These are phyloP conservation scores for Leptinotarsa juncta DNA, from an alignment of 2,888 invertebrate species.

Conservation along the genomic window DNA sequence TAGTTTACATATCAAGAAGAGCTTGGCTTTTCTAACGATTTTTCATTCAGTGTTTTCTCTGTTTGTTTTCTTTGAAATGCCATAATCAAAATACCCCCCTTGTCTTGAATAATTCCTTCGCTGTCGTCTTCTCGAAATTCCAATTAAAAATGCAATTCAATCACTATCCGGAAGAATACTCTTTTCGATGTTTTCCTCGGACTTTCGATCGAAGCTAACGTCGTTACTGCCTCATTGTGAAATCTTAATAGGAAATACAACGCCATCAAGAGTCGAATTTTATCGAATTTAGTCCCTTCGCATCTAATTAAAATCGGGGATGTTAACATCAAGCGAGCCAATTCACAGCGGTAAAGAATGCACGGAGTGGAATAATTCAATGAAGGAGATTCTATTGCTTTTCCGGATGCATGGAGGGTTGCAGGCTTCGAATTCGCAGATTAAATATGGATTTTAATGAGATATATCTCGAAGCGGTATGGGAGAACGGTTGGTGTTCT, in stretches of 20 bases:
- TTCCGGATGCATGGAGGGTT: not conserved
- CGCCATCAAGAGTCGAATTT: conserved; percentile 29
- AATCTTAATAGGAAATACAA: conserved; percentile 30
- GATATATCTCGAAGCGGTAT: not conserved
- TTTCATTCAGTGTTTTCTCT: no score
- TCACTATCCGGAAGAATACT: conserved; percentile 4
- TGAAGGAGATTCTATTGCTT: conserved; percentile 34
- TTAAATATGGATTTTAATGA: conserved; percentile 7
- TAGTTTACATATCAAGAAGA: no score
- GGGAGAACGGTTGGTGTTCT: not conserved
- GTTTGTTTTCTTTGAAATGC: not conserved
- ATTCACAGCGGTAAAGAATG: conserved; percentile 37
- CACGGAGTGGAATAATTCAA: conserved; percentile 35
- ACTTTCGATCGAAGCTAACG: conserved; percentile 15
- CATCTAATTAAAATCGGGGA: conserved; percentile 37
- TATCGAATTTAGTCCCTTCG: conserved; percentile 30
- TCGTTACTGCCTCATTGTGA: conserved; percentile 22
- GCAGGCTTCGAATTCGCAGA: not conserved
- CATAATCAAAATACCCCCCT: not conserved
- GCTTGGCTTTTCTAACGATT: no score
- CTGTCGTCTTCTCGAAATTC: conserved; percentile 1
- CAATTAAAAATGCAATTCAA: conserved; percentile 14
- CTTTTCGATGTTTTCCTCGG: conserved; percentile 14
- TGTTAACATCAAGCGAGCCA: conserved; percentile 35
- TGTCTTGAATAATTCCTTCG: not conserved